phyloP scores from a whole-genome alignment of 2,113 vertebrate genomes.

The Eclectus roratus region DNA sequence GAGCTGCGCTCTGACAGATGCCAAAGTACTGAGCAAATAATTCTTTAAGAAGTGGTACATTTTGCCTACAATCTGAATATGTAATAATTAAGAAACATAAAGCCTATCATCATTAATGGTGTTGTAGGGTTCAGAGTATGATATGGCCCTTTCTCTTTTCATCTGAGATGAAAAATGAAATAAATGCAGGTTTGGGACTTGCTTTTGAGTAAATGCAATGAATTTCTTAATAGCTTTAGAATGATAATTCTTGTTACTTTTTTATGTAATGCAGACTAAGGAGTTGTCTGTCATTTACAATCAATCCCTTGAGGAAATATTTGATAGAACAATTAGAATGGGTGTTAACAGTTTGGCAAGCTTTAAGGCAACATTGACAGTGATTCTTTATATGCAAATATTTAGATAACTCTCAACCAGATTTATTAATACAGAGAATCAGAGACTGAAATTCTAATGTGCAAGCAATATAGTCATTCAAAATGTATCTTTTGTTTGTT shows the following conservation, averaged over 20 bases:
- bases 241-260: background rate
- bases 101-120: background rate
- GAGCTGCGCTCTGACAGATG: background rate
- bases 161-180: background rate
- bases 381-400: conserved; percentile 28
- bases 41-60: background rate
- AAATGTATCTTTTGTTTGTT: conserved; percentile 21
- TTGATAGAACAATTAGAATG: conserved; percentile 41
- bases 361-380: conserved; percentile 13
- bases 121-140: background rate
- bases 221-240: conserved; percentile 5
- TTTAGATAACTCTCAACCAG: conserved; percentile 41
- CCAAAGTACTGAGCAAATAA: background rate
- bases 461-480: background rate
- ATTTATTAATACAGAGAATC: conserved; percentile 29
- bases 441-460: background rate
- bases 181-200: background rate
- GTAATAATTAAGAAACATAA: background rate
- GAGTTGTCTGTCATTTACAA: background rate
- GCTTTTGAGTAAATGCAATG: background rate
- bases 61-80: background rate
- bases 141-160: background rate
- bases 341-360: conserved; percentile 34
- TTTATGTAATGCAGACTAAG: conserved; percentile 4
- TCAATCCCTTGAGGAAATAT: conserved; percentile 8